Conservation (phyloP, 2,113 vertebrate species). For the Rhinopomastus cyanomelas region DNA sequence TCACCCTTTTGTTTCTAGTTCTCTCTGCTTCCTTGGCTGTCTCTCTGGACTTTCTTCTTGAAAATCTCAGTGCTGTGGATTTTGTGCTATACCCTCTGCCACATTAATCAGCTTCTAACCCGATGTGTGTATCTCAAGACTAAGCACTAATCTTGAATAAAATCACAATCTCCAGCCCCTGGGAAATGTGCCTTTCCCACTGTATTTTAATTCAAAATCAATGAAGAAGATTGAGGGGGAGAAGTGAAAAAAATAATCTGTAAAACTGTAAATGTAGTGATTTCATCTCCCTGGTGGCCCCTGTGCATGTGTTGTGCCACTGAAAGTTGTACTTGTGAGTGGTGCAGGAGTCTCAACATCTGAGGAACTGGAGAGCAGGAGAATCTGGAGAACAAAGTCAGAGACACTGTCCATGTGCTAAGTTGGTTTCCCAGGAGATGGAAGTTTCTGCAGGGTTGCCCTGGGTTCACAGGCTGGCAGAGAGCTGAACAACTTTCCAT, state of each 20-base stretch:
- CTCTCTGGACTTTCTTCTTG: background rate
- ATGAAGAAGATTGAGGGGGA: background rate
- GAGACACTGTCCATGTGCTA: background rate
- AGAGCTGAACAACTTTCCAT: conserved; percentile 3
- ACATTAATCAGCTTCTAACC: background rate
- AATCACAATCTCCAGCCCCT: background rate
- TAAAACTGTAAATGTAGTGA: background rate
- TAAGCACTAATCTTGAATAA: background rate
- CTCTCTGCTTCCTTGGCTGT: background rate
- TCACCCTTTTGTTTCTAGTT: background rate
- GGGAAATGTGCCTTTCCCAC: background rate
- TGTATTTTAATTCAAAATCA: background rate
- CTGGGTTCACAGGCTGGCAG: background rate
- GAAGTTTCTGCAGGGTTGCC: background rate
- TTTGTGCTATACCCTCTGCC: background rate
- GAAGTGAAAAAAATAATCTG: background rate
- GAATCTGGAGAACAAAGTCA: background rate
- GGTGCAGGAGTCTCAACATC: background rate
- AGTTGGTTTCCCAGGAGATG: background rate
- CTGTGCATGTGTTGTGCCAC: background rate
- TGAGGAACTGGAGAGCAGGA: background rate
- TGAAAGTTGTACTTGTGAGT: background rate
- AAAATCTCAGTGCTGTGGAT: background rate
- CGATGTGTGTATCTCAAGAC: background rate
- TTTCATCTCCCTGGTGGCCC: background rate